A percentile compares a stretch with the other conserved stretches of the same genome.
These are phyloP conservation scores for Protodeltote pygarga DNA, from an alignment of 2,888 invertebrate genomes.

Conservation along the genomic window DNA sequence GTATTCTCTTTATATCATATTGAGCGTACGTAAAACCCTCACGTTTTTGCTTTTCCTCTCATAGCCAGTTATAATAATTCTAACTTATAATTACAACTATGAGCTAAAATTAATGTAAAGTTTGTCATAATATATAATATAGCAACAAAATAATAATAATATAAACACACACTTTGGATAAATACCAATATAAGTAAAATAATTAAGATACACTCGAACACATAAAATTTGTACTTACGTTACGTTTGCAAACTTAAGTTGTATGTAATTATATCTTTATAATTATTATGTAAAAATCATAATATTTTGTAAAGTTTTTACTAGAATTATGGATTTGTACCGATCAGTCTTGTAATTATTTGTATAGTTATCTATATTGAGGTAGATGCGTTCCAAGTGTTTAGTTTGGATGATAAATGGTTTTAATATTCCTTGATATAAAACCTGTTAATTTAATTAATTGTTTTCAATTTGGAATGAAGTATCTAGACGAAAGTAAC, in stretches of 20 bases:
- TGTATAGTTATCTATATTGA: constrained; percentile 65
- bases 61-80: constrained; percentile 67
- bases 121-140: constrained; percentile 79
- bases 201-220: constrained; percentile 83
- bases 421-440: constrained; percentile 11
- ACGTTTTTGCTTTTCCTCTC: constrained; percentile 52
- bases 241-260: constrained; percentile 74
- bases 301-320: constrained; percentile 70
- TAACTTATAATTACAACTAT: constrained; percentile 58
- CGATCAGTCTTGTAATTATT: constrained; percentile 80
- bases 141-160: constrained; percentile 82
- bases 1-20: neutral
- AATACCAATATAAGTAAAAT: constrained; percentile 78
- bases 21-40: constrained; percentile 28
- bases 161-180: constrained; percentile 85
- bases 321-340: constrained; percentile 79
- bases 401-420: constrained; percentile 8
- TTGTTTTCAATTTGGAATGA: constrained; percentile 40
- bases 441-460: constrained; percentile 21
- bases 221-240: constrained; percentile 84
- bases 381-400: constrained; percentile 59
- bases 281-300: constrained; percentile 58
- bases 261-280: constrained; percentile 68
- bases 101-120: constrained; percentile 70
- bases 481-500: constrained; percentile 29